These are phyloP conservation scores for Mallotus villosus DNA, from an alignment of 2,797 vertebrate genomes.

Conservation along the genomic window DNA sequence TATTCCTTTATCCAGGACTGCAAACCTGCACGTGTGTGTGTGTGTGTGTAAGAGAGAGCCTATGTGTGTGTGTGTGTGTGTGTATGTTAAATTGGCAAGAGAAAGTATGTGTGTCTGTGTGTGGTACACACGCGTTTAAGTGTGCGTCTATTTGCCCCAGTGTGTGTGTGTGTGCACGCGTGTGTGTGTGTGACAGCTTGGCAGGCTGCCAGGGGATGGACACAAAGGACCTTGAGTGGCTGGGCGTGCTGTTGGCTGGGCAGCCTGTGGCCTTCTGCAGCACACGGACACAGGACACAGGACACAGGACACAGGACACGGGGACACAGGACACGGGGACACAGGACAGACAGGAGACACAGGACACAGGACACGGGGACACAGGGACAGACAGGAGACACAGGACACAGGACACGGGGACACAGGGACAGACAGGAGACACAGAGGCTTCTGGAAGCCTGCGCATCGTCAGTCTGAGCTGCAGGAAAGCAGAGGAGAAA, in stretches of 20 bases:
- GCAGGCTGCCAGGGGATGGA: constrained; percentile 60
- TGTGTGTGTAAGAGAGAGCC: constrained; percentile 21
- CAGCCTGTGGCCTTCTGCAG: constrained; percentile 55
- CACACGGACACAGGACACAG: constrained; percentile 44
- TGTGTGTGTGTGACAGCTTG: constrained; percentile 40
- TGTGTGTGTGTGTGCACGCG: constrained; percentile 3
- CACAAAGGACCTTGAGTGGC: constrained; percentile 69
- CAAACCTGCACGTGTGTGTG: constrained; percentile 42
- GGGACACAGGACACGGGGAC: constrained; percentile 14
- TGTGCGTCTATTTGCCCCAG: background rate
- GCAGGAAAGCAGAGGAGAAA: constrained; percentile 1
- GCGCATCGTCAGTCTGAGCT: constrained; percentile 11
- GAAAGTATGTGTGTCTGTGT: constrained; percentile 27
- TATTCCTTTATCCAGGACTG: constrained; percentile 17
- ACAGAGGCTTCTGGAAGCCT: constrained; percentile 6
- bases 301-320: constrained; percentile 34
- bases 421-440: constrained; percentile 27
- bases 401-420: too few relatives aligned
- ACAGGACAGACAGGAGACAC: background rate
- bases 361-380: too few relatives aligned
- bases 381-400: background rate
- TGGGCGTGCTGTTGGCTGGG: constrained; percentile 65
- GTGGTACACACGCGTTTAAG: background rate
- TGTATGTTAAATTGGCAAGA: constrained; percentile 3
- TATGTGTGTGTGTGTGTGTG: constrained; percentile 20